phyloP scores from a whole-genome alignment of 1,140 invertebrate genomes.

The Pogonomyrmex barbatus region DNA sequence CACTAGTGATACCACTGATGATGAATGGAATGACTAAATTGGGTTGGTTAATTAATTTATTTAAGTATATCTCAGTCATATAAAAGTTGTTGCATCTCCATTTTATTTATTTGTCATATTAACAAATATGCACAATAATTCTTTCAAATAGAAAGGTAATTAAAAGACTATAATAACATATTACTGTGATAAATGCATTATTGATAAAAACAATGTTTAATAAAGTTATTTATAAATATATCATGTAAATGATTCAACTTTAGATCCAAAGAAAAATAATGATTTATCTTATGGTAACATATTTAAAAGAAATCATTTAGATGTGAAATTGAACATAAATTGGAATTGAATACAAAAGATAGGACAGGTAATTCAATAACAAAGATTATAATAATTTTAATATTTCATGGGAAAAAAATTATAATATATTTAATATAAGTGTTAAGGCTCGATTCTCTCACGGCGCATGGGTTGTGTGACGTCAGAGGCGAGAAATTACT shows the following conservation, averaged over 20 bases:
- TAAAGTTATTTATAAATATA: constrained; percentile 68
- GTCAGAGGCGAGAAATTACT: too few species aligned
- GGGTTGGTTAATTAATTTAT: constrained; percentile 23
- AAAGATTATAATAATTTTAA: constrained; percentile 46
- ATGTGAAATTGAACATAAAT: constrained; percentile 62
- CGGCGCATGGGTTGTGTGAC: too few species aligned
- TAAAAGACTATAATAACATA: constrained; percentile 69
- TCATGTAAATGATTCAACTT: constrained; percentile 69
- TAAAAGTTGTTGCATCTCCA: constrained; percentile 8
- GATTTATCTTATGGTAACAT: constrained; percentile 55
- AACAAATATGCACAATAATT: constrained; percentile 19
- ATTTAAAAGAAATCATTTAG: constrained; percentile 48
- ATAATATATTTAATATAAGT: not conserved
- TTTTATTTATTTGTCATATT: constrained; percentile 46
- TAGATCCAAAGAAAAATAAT: constrained; percentile 70
- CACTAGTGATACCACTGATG: constrained; percentile 87
- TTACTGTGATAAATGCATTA: constrained; percentile 74
- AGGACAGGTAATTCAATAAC: constrained; percentile 54
- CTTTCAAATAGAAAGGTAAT: constrained; percentile 67
- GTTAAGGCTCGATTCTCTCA: too few species aligned
- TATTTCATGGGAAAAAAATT: constrained; percentile 18
- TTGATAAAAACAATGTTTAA: constrained; percentile 66
- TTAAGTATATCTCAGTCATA: not conserved
- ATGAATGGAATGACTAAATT: constrained; percentile 90
- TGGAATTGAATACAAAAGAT: constrained; percentile 46